Percentiles rank a stretch among this genome's conserved stretches.
Evolutionary conservation across 2,113 vertebrate genomes (phyloP).

Genomic region (Platichthys stellatus): DNA sequence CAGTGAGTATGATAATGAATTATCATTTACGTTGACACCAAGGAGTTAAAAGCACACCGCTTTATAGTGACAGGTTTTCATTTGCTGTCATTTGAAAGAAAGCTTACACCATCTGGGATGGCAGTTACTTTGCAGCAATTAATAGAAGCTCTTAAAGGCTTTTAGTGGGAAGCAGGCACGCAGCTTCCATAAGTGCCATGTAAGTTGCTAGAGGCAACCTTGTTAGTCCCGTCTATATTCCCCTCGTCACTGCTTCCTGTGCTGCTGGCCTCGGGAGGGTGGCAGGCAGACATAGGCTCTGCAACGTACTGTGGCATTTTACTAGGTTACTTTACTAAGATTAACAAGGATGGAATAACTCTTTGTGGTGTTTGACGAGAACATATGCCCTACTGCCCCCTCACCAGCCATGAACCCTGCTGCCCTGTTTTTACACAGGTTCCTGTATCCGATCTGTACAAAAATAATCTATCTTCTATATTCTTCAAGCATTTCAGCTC

Average conservation of each 20-base stretch:
- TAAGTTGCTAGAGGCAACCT: conserved; percentile 14
- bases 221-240: conserved; percentile 19
- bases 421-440: neutral
- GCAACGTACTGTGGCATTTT: neutral
- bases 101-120: conserved; percentile 27
- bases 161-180: conserved; percentile 26
- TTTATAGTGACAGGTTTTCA: conserved; percentile 30
- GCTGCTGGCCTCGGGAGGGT: neutral
- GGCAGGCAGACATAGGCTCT: conserved; percentile 1
- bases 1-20: conserved; percentile 10
- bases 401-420: neutral
- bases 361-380: neutral
- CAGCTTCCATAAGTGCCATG: neutral
- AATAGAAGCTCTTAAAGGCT: conserved; percentile 29
- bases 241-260: neutral
- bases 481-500: neutral
- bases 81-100: conserved; percentile 23
- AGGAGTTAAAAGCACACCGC: conserved; percentile 9
- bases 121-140: conserved; percentile 29
- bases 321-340: neutral
- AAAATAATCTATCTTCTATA: conserved; percentile 7
- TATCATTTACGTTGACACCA: conserved; percentile 14
- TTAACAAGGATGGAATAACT: neutral
- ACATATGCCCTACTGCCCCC: neutral
- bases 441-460: neutral